Evolutionary conservation across 2,113 vertebrate genomes (phyloP), one percentile per base, ranked within the genome.

Genomic region (Halcyon senegalensis): DNA sequence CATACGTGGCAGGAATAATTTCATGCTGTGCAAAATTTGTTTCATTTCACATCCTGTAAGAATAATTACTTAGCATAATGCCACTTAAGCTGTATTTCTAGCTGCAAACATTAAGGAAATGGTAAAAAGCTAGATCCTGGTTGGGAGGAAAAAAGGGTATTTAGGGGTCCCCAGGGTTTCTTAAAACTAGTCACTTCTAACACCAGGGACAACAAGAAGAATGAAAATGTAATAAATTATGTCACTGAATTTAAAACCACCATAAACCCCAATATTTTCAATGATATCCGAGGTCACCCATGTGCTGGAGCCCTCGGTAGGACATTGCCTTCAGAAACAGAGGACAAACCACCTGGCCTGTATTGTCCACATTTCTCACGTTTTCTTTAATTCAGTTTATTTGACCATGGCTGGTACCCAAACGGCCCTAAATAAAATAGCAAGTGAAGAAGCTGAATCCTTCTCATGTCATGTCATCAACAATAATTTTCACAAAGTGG

Each of bases 11-110:
- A 96, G 96, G 98, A 98, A 98, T 98, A 98, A 98, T 98, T 98
- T 98, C 98, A 98, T 97, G 97, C 97, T 93, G 96, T 96, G 97
- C 94, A 97, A 98, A 98, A 98, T 97, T 97, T 98, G 97, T 98
- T 98, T 98, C 97, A 98, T 98, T 98, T 97, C 97, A 96, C 94
- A 98, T 98, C 97, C 96, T 97, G 97, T 97, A 98, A 98, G 98
- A 98, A 97, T 98, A 98, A 98, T 98, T 98, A 97, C 98, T 98
- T 98, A 98, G 98, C 97, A 97, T 98, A 98, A 98, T 98, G 91
- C 97, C 97, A 97, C 97, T 98, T 98, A 98, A 98, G 98, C 97
- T 97, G 96, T 92, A 97, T 97, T 98, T 98, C 97, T 96, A 98
- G 97, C 97, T 85, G 92, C 94, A 97, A 96, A 98, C 95, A 67